Evolutionary conservation across 2,888 invertebrate genomes (phyloP), one percentile per base, ranked within the genome.

Genomic region (Nezara viridula): DNA sequence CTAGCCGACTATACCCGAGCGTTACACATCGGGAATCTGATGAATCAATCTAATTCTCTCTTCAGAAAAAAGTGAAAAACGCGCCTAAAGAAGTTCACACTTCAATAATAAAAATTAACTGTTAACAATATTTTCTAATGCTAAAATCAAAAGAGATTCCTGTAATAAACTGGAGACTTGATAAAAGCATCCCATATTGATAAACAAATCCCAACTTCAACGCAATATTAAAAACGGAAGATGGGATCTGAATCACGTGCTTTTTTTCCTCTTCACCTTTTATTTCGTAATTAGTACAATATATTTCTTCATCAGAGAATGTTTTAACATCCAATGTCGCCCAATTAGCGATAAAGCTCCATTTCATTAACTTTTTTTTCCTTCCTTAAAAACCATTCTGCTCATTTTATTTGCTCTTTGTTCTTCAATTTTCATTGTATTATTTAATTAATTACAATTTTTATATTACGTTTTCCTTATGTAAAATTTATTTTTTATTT

Each of bases 271-370:
- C 12, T 10, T 4, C 55, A 4, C 0, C 27, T 4, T 60, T 60
- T 60, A 60, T 16, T 60, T 27, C 27, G 60, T 60, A 60, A 60
- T 60, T 27, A 60, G 60, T 60, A 60, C 60, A 60, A 60, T 60
- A 60, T 16, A 27, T 16, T 60, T 60, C 27, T 60, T 60, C 27
- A 27, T 60, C 14, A 60, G 27, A 14, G 16, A 60, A 27, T 55
- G 55, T n/a, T 52, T n/a, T n/a, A 12, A n/a, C 55, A 55, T 55
- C 55, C 55, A 55, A 55, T 27, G 16, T 16, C 27, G 27, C 16
- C 60, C 60, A 60, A 60, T 60, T 60, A 60, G 60, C 14, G 55
- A 55, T 60, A 60, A 27, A 27, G 60, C 60, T 60, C 60, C 27
- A 60, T 60, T 60, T 60, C 27, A 60, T 60, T 60, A 60, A 60